phyloP scores from a whole-genome alignment of 2,113 vertebrate species.

The Narcine bancroftii region DNA sequence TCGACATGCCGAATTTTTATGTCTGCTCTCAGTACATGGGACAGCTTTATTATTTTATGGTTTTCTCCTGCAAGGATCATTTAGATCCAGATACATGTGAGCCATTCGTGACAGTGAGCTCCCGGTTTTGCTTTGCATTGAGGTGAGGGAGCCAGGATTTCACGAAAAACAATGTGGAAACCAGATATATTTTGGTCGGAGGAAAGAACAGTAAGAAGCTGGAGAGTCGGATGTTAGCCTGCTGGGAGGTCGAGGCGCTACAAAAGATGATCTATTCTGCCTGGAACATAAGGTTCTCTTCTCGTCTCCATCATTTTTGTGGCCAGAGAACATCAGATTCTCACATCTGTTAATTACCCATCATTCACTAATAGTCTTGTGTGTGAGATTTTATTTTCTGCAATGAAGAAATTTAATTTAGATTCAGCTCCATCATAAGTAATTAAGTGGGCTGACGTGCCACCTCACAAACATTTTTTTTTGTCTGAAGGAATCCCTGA shows the following conservation, averaged over 20 bases:
- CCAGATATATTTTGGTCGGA: neutral
- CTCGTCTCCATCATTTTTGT: neutral
- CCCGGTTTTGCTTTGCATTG: neutral
- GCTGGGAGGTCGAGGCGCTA: neutral
- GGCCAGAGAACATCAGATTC: neutral
- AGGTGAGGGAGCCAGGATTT: neutral
- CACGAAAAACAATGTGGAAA: neutral
- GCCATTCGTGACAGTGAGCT: neutral
- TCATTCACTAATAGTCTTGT: neutral
- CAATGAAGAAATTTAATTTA: constrained; percentile 7
- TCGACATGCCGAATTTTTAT: neutral
- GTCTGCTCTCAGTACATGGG: neutral
- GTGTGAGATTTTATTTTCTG: neutral
- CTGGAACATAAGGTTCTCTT: neutral
- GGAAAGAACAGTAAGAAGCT: too few species aligned
- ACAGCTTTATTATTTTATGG: neutral
- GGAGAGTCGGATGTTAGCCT: neutral
- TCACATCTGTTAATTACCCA: neutral
- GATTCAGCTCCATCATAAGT: neutral
- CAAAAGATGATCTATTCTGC: neutral
- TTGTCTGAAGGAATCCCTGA: neutral
- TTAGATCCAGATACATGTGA: neutral
- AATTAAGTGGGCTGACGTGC: neutral
- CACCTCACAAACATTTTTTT: neutral
- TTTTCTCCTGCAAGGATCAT: neutral